Evolutionary conservation across 2,113 vertebrate species (phyloP), one percentile per base, ranked within the genome.

Genomic region (Saguinus imperator): DNA sequence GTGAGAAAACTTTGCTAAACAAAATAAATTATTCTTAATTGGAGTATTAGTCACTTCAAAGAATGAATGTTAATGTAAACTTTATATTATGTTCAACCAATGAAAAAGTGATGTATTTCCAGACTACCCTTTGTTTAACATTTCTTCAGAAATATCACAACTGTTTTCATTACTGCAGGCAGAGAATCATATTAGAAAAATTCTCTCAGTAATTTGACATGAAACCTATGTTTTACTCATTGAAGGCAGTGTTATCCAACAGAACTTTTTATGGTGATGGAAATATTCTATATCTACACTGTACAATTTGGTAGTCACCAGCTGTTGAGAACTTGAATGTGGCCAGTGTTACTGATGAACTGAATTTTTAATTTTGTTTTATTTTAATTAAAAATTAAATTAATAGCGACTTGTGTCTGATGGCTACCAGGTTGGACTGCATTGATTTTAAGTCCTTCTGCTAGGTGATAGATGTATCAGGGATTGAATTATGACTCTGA

Each of bases 101-200:
- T 93, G 81, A 52, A 91, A 81, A 92, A 97, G 45, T 32, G 32
- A 79, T 89, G 1, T 75, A 79, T 93, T 88, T 94, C 29, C 35
- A 75, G 25, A 79, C 37, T 50, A 55, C 35, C 52, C 4, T 64
- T 14, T 84, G 64, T 83, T 57, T 88, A 82, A 89, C n/a, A 75
- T 97, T 83, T 96, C 55, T 94, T 94, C 29, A 75, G 72, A 95
- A 91, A 81, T 92, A 77, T 32, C 48, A 61, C 40, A 92, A 92
- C n/a, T 73, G 45, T 91, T 94, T 97, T 95, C 58, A 91, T 87
- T 91, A 70, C 48, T 83, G 45, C 8, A 61, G 43, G 11, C 29
- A 64, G 84, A 86, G n/a, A 95, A 61, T 43, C 68, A 52, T 84
- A 58, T 58, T 76, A 52, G 43, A 79, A 80, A 45, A 80, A 40